phyloP scores from a whole-genome alignment of 30 jellyfish, hydroid and myxozoan species.

The Aurelia sp. region DNA sequence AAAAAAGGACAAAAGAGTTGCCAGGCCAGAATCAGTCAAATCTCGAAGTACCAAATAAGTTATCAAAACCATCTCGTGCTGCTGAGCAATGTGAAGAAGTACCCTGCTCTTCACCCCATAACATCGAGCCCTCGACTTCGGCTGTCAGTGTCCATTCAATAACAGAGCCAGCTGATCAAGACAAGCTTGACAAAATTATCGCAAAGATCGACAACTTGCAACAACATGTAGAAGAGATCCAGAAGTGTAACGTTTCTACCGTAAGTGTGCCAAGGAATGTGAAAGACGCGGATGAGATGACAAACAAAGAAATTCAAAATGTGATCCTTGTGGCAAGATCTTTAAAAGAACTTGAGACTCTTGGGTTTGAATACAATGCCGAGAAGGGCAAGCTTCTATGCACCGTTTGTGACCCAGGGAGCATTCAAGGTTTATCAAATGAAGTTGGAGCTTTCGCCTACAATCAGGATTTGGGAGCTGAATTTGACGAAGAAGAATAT shows the following conservation, averaged over 20 bases:
- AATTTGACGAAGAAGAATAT: slow-evolving; percentile 28
- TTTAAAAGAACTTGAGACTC: slow-evolving; percentile 16
- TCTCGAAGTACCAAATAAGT: not conserved
- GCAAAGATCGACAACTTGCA: not conserved
- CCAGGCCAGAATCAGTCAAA: not conserved
- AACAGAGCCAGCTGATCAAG: slow-evolving; percentile 32
- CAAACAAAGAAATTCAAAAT: slow-evolving; percentile 8
- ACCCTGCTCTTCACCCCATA: slow-evolving; percentile 4
- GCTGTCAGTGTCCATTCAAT: not conserved
- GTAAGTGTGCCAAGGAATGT: not conserved
- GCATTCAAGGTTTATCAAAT: not conserved
- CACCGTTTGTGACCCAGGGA: slow-evolving; percentile 14
- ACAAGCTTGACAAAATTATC: slow-evolving; percentile 8
- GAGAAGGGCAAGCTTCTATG: slow-evolving; percentile 20
- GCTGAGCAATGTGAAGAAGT: slow-evolving; percentile 6
- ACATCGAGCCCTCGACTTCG: slow-evolving; percentile 13
- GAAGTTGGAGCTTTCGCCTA: slow-evolving; percentile 13
- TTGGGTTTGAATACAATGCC: slow-evolving; percentile 6
- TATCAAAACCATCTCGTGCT: not conserved
- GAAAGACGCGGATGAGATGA: slow-evolving; percentile 3
- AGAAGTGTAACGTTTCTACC: not conserved
- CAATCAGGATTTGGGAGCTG: not conserved
- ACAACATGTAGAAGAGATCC: slow-evolving; percentile 29
- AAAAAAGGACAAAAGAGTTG: not conserved
- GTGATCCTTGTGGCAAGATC: slow-evolving; percentile 23